These are phyloP conservation scores for Cephus nigrinus DNA, from an alignment of 2,888 invertebrate species.

Conservation along the genomic window DNA sequence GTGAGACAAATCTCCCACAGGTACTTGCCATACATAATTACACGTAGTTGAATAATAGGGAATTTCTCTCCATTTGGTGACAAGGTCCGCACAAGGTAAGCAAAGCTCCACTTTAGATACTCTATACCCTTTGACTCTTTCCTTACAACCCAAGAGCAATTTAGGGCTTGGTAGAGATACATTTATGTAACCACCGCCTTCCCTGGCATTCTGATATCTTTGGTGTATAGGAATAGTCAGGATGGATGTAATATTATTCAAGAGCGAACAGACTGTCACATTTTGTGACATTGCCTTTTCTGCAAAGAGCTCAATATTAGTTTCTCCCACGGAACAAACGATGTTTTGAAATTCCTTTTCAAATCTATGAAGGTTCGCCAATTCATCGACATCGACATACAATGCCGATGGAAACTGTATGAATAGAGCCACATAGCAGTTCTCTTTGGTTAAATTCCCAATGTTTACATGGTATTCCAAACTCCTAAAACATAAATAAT, in stretches of 20 bases:
- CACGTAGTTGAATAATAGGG: conserved; percentile 26
- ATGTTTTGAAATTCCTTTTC: conserved; percentile 51
- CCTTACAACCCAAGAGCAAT: conserved; percentile 52
- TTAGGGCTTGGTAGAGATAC: conserved; percentile 44
- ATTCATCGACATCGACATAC: conserved; percentile 59
- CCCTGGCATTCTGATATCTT: conserved; percentile 50
- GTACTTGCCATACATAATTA: conserved; percentile 48
- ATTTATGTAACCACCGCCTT: conserved; percentile 36
- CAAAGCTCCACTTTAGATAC: conserved; percentile 55
- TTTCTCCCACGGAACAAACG: conserved; percentile 54
- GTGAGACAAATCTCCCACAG: conserved; percentile 49
- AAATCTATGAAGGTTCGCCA: conserved; percentile 53
- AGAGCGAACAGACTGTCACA: conserved; percentile 46
- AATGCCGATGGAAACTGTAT: conserved; percentile 52
- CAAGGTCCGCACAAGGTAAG: conserved; percentile 44
- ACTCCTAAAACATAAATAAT: conserved; percentile 34
- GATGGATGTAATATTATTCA: conserved; percentile 22
- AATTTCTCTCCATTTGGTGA: conserved; percentile 55
- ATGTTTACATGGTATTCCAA: conserved; percentile 46
- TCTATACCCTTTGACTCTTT: conserved; percentile 46
- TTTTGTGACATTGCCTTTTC: conserved; percentile 53
- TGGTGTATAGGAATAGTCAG: conserved; percentile 56
- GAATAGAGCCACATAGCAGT: conserved; percentile 50
- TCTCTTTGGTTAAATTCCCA: conserved; percentile 33
- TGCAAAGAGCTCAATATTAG: conserved; percentile 56